phyloP scores from a whole-genome alignment of 1,140 invertebrate species.

The Laodelphax striatellus region DNA sequence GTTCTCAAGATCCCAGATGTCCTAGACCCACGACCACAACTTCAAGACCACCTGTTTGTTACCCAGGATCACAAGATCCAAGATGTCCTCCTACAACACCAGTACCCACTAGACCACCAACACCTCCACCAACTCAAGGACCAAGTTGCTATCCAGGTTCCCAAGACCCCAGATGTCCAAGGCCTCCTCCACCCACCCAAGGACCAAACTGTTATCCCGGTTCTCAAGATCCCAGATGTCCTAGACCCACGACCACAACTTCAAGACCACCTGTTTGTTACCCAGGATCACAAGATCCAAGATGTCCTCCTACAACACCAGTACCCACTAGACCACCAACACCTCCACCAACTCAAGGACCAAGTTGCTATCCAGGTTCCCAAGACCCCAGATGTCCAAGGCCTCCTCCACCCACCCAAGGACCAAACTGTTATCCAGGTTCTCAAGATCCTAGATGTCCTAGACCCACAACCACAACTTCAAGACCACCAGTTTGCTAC shows the following conservation, averaged over 20 bases:
- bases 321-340: constrained; percentile 14
- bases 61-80: constrained; percentile 27
- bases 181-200: constrained; percentile 14
- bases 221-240: constrained; percentile 26
- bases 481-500: constrained; percentile 22
- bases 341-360: neutral
- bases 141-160: constrained; percentile 27
- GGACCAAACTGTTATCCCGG: constrained; percentile 26
- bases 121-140: constrained; percentile 10
- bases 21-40: constrained; percentile 19
- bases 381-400: constrained; percentile 28
- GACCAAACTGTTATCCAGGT: constrained; percentile 29
- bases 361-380: constrained; percentile 27
- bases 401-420: constrained; percentile 23
- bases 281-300: constrained; percentile 25
- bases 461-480: constrained; percentile 8
- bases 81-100: constrained; percentile 24
- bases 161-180: constrained; percentile 29
- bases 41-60: constrained; percentile 17
- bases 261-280: constrained; percentile 23
- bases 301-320: constrained; percentile 24
- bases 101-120: constrained; percentile 1
- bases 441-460: constrained; percentile 31
- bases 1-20: constrained; percentile 29
- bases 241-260: constrained; percentile 12